phyloP scores from a whole-genome alignment of 2,888 invertebrate genomes.

The Ischnura elegans region DNA sequence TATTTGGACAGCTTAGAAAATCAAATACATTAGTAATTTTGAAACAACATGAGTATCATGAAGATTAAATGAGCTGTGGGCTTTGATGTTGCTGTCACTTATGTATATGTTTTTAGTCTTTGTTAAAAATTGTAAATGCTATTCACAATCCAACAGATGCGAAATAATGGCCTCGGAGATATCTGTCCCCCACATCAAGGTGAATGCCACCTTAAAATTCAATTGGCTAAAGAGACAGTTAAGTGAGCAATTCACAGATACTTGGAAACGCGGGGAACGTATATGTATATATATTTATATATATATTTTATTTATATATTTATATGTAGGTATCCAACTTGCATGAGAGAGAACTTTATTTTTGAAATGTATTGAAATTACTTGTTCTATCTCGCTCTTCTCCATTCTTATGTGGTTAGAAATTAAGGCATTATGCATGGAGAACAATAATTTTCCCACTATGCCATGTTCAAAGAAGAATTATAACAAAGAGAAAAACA shows the following conservation, averaged over 20 bases:
- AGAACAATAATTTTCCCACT: conserved; percentile 51
- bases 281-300: conserved; percentile 62
- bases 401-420: conserved; percentile 59
- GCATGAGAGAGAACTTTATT: conserved; percentile 68
- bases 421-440: conserved; percentile 68
- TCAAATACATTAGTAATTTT: background rate
- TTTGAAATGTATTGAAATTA: conserved; percentile 67
- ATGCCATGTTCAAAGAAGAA: conserved; percentile 64
- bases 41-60: conserved; percentile 45
- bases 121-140: conserved; percentile 65
- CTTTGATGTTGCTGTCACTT: conserved; percentile 54
- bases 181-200: conserved; percentile 51
- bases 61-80: conserved; percentile 41
- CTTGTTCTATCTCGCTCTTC: conserved; percentile 61
- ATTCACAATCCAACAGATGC: conserved; percentile 65
- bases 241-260: conserved; percentile 69
- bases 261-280: conserved; percentile 66
- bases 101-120: conserved; percentile 51
- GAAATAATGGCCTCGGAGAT: conserved; percentile 65
- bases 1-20: conserved; percentile 40
- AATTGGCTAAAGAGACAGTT: conserved; percentile 68
- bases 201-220: conserved; percentile 63
- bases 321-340: conserved; percentile 64
- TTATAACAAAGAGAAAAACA: conserved; percentile 63
- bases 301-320: conserved; percentile 50